phyloP scores from a whole-genome alignment of 2,888 invertebrate genomes.

The Drosophila affinis region DNA sequence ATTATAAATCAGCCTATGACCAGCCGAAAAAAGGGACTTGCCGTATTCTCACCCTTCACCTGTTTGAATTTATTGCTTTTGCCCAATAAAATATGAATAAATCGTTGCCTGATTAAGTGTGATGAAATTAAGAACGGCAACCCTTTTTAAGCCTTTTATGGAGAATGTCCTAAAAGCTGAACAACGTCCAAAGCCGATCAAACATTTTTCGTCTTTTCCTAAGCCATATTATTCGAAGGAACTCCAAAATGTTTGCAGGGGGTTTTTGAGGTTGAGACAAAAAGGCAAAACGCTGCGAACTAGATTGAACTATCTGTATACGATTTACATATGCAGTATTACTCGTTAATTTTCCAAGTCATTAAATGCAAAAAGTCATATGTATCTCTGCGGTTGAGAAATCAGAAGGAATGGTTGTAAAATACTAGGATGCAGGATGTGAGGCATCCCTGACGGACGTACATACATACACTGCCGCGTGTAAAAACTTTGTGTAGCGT shows the following conservation, averaged over 20 bases:
- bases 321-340: too few species aligned
- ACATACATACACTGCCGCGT: too few species aligned
- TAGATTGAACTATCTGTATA: too few species aligned
- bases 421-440: too few species aligned
- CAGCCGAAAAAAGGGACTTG: conserved; percentile 5
- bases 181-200: conserved; percentile 17
- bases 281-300: too few species aligned
- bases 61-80: conserved; percentile 45
- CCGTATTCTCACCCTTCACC: conserved; percentile 9
- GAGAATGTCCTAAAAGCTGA: conserved; percentile 40
- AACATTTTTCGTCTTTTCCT: conserved; percentile 9
- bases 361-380: too few species aligned
- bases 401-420: too few species aligned
- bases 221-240: conserved; percentile 1
- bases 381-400: too few species aligned
- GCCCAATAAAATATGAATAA: conserved; percentile 53
- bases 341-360: too few species aligned
- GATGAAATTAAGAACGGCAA: conserved; percentile 48
- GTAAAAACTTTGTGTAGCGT: too few species aligned
- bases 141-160: conserved; percentile 10
- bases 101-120: conserved; percentile 55
- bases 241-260: neutral
- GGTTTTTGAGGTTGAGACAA: too few species aligned
- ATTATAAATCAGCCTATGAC: conserved; percentile 67
- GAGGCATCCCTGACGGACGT: too few species aligned